Evolutionary conservation across 2,113 vertebrate genomes (phyloP), one percentile per base, ranked within the genome.

Genomic region (Nannospalax galili): DNA sequence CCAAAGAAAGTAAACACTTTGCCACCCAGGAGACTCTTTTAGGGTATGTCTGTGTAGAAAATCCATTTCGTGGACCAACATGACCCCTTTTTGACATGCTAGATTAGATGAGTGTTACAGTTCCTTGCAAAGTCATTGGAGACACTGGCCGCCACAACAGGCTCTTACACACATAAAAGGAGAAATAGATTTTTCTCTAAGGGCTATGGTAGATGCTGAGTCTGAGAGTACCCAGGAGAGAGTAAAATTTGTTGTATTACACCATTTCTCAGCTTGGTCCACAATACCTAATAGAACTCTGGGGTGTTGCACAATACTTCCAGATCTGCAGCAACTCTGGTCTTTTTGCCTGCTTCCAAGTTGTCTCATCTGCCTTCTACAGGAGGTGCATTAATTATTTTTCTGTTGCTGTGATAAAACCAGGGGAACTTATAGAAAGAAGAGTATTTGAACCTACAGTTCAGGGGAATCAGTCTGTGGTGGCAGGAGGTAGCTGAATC

Each of bases 111-210:
- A 77, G 37, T 77, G 35, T 84, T 72, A 37, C 11, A 15, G 42
- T 67, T 82, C 69, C 22, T 64, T 56, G 62, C 52, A 62, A 95
- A 78, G 67, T 90, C 69, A 42, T 1, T 30, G 84, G 72, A 92
- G 64, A 89, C 17, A 24, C 2, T 77, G 22, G 74, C 37, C 48
- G 62, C 70, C 40, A 74, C 69, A 78, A 62, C 30, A 81, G 85
- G 92, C 62, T 70, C 40, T 77, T 78, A 37, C 24, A 62, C 42
- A 94, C 9, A 35, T 28, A 80, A 84, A 80, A 92, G 30, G 58
- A 92, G 79, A 92, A 95, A 73, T 28, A 16, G 37, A n/a, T n/a
- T 89, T 86, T 95, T 90, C 70, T 72, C 45, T 72, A 73, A 88
- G n/a, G 60, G 35, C 64, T 80, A 91, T 70, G 35, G 37, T 73